Conservation (phyloP, 2,888 invertebrate species). For the Litoditis marina region DNA sequence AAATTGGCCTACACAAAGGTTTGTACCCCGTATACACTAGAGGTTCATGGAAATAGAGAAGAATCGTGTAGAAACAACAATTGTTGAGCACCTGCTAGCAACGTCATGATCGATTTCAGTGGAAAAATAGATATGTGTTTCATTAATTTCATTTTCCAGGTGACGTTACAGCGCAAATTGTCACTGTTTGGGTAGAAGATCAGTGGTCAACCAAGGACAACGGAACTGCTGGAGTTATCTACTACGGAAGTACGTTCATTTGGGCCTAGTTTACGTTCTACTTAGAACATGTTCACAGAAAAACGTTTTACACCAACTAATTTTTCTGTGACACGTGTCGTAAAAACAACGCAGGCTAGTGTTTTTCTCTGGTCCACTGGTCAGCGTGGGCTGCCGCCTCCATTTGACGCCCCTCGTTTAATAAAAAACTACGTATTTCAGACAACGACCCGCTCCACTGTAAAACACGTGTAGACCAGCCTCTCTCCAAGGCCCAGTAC, state of each 20-base stretch:
- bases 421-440: too few species aligned
- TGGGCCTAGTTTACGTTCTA: background rate
- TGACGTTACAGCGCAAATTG: background rate
- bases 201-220: slow-evolving; percentile 11
- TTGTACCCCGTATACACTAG: too few species aligned
- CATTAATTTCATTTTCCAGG: background rate
- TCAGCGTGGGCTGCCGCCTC: too few species aligned
- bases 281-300: background rate
- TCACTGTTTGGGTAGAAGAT: slow-evolving; percentile 15
- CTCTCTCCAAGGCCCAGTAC: slow-evolving; percentile 1
- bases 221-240: slow-evolving; percentile 17
- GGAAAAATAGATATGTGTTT: background rate
- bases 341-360: background rate
- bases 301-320: background rate
- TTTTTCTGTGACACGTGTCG: background rate
- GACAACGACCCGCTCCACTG: slow-evolving; percentile 14
- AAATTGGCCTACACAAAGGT: too few species aligned
- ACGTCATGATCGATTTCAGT: background rate
- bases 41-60: too few species aligned
- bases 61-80: too few species aligned
- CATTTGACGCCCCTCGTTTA: too few species aligned
- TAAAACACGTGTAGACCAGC: background rate
- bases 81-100: too few species aligned
- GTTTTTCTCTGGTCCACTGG: too few species aligned
- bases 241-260: slow-evolving; percentile 14